These are phyloP conservation scores for Notamacropus eugenii DNA, from an alignment of 2,797 vertebrate genomes.

Conservation along the genomic window DNA sequence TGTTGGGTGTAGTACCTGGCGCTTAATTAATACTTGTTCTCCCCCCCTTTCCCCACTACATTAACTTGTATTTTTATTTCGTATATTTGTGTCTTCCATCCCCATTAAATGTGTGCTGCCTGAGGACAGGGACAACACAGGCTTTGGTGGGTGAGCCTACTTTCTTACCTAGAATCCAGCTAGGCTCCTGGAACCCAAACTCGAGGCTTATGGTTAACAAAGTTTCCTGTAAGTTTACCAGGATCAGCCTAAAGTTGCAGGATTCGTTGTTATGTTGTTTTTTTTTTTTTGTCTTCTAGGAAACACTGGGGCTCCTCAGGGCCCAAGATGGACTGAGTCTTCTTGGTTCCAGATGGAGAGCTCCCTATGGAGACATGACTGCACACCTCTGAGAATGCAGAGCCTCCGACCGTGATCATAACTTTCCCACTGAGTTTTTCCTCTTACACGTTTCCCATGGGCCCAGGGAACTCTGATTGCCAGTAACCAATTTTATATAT, in stretches of 20 bases:
- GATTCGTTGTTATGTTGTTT: slow-evolving; percentile 34
- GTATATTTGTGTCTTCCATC: neutral
- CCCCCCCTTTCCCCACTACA: neutral
- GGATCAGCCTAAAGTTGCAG: slow-evolving; percentile 20
- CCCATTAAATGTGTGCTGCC: neutral
- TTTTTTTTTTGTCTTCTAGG: slow-evolving; percentile 13
- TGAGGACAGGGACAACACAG: neutral
- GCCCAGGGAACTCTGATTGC: slow-evolving; percentile 20
- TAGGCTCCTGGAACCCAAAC: neutral
- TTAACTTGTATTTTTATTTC: neutral
- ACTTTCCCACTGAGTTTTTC: slow-evolving; percentile 14
- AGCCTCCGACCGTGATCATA: neutral
- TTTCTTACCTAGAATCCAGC: neutral
- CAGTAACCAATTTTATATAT: slow-evolving; percentile 42
- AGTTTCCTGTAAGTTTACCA: neutral
- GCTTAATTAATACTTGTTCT: neutral
- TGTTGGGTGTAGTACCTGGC: neutral
- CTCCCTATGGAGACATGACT: slow-evolving; percentile 6
- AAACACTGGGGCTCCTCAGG: neutral
- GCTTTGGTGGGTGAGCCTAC: neutral
- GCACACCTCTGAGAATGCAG: slow-evolving; percentile 26
- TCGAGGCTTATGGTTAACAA: neutral
- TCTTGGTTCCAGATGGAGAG: neutral
- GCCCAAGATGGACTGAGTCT: neutral
- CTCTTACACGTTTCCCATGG: neutral